Percentiles rank a stretch among this genome's conserved stretches.
Evolutionary conservation across 2,113 vertebrate genomes (phyloP).

Genomic region (Mustela nigripes): DNA sequence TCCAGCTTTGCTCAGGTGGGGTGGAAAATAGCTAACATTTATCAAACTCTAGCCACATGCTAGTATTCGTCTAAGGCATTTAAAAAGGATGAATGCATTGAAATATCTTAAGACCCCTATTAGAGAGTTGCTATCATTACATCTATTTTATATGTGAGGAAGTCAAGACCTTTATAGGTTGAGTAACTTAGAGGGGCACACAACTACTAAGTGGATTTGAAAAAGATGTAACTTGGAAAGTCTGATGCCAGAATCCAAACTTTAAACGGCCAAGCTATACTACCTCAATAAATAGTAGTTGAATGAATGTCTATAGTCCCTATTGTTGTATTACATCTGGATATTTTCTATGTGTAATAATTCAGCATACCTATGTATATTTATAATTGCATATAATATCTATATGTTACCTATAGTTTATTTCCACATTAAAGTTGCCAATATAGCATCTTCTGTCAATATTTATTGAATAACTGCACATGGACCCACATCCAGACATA

Average conservation of each 20-base stretch:
- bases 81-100: not conserved
- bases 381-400: not conserved
- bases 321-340: not conserved
- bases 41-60: not conserved
- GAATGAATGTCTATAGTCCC: not conserved
- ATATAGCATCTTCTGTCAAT: not conserved
- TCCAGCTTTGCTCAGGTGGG: too few relatives aligned
- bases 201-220: not conserved
- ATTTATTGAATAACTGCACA: not conserved
- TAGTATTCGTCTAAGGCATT: not conserved
- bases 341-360: not conserved
- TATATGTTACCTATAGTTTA: not conserved
- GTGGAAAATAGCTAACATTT: not conserved
- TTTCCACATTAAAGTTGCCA: not conserved
- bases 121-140: not conserved
- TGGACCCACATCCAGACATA: not conserved
- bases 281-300: not conserved
- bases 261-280: not conserved
- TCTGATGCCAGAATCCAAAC: not conserved
- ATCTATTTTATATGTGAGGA: not conserved
- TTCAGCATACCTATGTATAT: not conserved
- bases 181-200: not conserved
- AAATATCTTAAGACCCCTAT: not conserved
- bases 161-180: not conserved
- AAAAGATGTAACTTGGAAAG: slow-evolving; percentile 1